Evolutionary conservation across 2,797 vertebrate genomes (phyloP), one percentile per base, ranked within the genome.

Genomic region (Chromis chromis): DNA sequence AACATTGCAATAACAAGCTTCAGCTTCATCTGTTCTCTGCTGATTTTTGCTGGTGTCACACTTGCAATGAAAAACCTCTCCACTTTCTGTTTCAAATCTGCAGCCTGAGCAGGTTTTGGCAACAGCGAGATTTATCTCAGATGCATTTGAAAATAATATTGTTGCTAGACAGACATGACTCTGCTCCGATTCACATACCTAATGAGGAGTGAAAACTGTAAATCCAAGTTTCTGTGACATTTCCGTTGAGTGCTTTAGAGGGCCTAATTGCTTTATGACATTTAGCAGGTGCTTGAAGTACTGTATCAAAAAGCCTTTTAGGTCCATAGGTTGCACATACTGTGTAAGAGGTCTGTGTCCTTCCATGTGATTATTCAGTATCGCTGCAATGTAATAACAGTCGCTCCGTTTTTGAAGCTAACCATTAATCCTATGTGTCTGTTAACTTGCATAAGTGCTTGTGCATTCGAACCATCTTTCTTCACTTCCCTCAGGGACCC

Each of bases 401-500:
- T 81, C 58, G 62, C 81, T 86, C 70, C 19, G 22, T 85, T 84
- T 72, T 74, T 40, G 44, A 88, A 76, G 78, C 73, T 48, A 76
- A 87, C 71, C 79, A 73, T 78, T 78, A 78, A 74, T 88, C 80
- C 74, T 61, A 50, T 52, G 60, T 79, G 79, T 89, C 63, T 82
- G 72, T 68, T 75, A 73, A 84, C 76, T 83, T 59, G 64, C 54
- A 19, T 44, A 44, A 72, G 61, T 78, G 65, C 76, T 85, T 49
- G 68, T 84, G 68, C 75, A 72, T 85, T 86, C 75, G 80, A 74
- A 83, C 74, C 78, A 78, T 83, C 81, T 83, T 68, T 88, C 76
- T 65, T 80, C 74, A 83, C 84, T 74, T 90, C 90, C 91, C 92
- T 92, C 91, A 93, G 93, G 93, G 92, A 92, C 82, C 81, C 87